Evolutionary conservation across 2,113 vertebrate genomes (phyloP), one percentile per base, ranked within the genome.

Genomic region (Nyctibius bracteatus): DNA sequence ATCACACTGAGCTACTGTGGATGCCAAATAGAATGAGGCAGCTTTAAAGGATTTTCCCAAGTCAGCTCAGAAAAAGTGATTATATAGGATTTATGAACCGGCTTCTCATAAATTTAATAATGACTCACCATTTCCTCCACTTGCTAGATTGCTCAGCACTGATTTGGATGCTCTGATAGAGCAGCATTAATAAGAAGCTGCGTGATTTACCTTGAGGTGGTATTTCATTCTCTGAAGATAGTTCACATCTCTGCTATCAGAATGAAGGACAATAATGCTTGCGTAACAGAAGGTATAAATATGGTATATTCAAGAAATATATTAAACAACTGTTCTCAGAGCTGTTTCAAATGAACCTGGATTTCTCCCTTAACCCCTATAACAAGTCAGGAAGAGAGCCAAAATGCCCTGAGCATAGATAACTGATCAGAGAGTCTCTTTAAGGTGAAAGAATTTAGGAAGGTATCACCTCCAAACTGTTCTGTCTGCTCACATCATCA

Each of bases 51-150:
- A 96, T 95, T 97, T 95, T 96, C 90, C 66, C 89, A 92, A 94
- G 92, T 96, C 97, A 95, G 78, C 75, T 96, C 87, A 96, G 91
- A 95, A 95, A 94, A 94, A 94, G 94, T 95, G 89, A 95, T 97
- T 96, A 91, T 87, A 75, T 51, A 85, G 89, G 90, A 97, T 97
- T 97, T 97, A 96, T 95, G 92, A 90, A 94, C 30, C 74, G 77
- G 81, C 55, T 95, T 82, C 92, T 96, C 84, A 86, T 96, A 96
- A 92, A 88, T 97, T 85, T 94, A 95, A 92, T 96, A 95, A 94
- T 88, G 92, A 95, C 81, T 95, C 67, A 80, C 46, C 16, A 88
- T 95, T 97, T 95, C 70, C 66, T 91, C 30, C 78, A 91, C 84
- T 95, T 94, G 74, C 84, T 86, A 94, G 86, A 96, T 94, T 94